phyloP scores from a whole-genome alignment of 2,888 invertebrate species.

The Chrysina gloriosa region DNA sequence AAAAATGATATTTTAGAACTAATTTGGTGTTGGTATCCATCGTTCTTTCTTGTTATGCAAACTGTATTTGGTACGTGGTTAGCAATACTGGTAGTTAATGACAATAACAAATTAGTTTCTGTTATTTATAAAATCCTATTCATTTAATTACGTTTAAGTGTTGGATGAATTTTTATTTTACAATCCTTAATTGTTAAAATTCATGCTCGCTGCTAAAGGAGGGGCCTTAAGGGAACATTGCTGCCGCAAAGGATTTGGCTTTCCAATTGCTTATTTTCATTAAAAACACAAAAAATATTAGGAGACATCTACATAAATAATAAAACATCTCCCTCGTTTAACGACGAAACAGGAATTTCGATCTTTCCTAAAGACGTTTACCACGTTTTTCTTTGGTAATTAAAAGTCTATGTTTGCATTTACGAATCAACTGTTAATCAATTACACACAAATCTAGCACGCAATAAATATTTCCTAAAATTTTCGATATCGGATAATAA shows the following conservation, averaged over 20 bases:
- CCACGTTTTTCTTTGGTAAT: conserved; percentile 16
- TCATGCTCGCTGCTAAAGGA: not conserved
- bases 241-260: not conserved
- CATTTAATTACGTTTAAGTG: no score
- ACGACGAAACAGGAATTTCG: not conserved
- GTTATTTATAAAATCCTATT: no score
- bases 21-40: no score
- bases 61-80: no score
- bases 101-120: no score
- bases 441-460: not conserved
- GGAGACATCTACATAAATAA: no score
- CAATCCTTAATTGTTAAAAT: not conserved
- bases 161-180: no score
- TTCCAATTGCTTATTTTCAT: not conserved
- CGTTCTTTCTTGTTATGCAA: no score
- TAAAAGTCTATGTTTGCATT: conserved; percentile 8
- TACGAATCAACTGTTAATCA: not conserved
- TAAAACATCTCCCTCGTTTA: not conserved
- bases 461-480: conserved; percentile 6
- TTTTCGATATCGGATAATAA: conserved; percentile 19
- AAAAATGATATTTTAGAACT: no score
- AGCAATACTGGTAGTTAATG: no score
- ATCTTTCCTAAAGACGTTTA: not conserved
- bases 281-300: not conserved
- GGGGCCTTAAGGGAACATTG: not conserved